These are phyloP conservation scores for Pocota personata DNA, from an alignment of 2,888 invertebrate genomes.

Conservation along the genomic window DNA sequence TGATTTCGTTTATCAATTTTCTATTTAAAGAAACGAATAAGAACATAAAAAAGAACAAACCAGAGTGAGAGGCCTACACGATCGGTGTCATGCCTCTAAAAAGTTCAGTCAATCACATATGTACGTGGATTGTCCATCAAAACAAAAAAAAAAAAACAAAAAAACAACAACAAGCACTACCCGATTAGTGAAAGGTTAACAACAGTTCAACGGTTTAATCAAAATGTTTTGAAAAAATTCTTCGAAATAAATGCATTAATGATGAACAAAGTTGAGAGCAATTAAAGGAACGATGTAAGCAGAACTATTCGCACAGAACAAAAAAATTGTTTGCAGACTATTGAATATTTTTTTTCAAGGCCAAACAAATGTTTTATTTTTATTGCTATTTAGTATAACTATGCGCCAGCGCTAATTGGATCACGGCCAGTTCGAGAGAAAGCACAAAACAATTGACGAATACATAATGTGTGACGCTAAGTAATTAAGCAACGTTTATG, in stretches of 20 bases:
- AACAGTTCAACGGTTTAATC: not conserved
- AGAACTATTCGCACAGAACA: not conserved
- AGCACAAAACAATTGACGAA: constrained; percentile 6
- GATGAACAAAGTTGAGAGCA: not conserved
- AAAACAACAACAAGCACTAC: not conserved
- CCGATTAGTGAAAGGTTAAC: not conserved
- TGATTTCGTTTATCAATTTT: constrained; percentile 48
- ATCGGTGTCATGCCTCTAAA: not conserved
- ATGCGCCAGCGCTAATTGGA: constrained; percentile 53
- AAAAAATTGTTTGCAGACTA: not conserved
- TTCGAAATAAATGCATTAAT: not conserved
- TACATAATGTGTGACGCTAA: not conserved
- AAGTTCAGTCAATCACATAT: not conserved
- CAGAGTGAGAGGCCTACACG: constrained; percentile 13
- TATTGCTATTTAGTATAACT: not conserved
- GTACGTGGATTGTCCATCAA: not conserved
- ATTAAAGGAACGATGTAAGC: not conserved
- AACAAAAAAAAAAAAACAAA: not conserved
- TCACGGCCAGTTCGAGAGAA: constrained; percentile 47
- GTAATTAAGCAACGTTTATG: constrained; percentile 25
- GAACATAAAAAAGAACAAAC: not conserved
- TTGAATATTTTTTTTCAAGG: constrained; percentile 53
- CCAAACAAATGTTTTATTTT: constrained; percentile 57
- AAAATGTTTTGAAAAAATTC: constrained; percentile 6
- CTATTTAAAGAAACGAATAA: constrained; percentile 18